phyloP scores from a whole-genome alignment of 2,113 vertebrate species.

The Nanger granti region DNA sequence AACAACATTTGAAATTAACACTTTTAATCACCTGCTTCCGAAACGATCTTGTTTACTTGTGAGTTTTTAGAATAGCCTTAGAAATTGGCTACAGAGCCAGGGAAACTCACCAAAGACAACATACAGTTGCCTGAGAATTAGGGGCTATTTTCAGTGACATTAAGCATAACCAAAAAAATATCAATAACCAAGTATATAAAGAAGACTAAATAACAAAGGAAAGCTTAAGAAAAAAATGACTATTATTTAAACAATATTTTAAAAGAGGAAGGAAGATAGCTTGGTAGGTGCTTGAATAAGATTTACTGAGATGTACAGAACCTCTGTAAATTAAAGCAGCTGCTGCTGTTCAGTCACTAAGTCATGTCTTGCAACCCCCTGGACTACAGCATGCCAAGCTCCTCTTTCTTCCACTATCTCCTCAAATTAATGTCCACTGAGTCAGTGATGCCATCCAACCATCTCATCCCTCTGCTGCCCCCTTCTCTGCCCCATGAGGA shows the following conservation, averaged over 20 bases:
- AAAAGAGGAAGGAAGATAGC: neutral
- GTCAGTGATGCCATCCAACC: neutral
- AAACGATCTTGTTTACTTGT: neutral
- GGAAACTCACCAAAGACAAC: neutral
- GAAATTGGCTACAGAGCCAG: neutral
- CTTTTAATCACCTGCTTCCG: neutral
- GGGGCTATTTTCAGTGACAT: neutral
- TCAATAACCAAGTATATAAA: neutral
- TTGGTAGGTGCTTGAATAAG: neutral
- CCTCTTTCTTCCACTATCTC: neutral
- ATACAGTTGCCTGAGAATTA: neutral
- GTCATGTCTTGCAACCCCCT: neutral
- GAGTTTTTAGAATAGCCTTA: neutral
- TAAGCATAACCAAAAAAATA: neutral
- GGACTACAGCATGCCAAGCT: neutral
- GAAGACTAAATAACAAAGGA: neutral
- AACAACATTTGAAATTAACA: neutral
- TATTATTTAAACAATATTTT: neutral
- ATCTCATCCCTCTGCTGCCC: neutral
- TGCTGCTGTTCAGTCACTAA: neutral
- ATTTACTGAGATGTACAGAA: neutral
- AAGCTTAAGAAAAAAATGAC: neutral
- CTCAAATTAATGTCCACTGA: neutral
- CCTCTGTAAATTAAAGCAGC: neutral
- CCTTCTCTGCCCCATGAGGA: neutral